Base-by-base conservation (phyloP, 2,113 vertebrate genomes). In the Taurulus bubalis region DNA sequence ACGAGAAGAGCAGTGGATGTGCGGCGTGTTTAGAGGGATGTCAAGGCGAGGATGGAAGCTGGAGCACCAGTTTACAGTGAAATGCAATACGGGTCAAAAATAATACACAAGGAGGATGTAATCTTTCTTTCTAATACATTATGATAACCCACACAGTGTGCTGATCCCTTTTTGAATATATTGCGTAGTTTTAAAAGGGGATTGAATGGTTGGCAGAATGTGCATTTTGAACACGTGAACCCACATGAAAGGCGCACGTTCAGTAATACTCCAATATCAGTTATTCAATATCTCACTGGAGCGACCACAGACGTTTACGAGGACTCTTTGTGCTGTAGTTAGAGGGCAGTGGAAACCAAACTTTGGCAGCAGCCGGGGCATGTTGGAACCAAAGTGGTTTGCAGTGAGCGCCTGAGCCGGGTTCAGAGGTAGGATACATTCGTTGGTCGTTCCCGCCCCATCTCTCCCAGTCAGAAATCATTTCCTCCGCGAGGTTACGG, bases 401-500 rank as follows among this genome's bases (percentile, higher is more conserved):
- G 75, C 22, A 68, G 34, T 71, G 64, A 8, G 28, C 24, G 45
- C 71, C 69, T 32, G 55, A 87, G 59, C 36, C 4, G 10, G 80
- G 86, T 77, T 89, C 84, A 89, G 73, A 83, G 70, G 45, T 83
- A 79, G 83, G 78, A 88, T 87, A 82, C 80, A 83, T 85, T 87
- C 26, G 85, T 81, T 89, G 86, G 89, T 86, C 77, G 24, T 89
- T 81, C 85, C 87, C 80, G 80, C 86, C 76, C 66, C 90, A 77
- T 78, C 74, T 78, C 79, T 77, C 53, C 74, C 24, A 85, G 82
- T 91, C 85, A 86, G 66, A 90, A 90, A 78, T 87, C 1, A 91
- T 92, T 93, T 94, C 85, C 89, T 89, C 64, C 82, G 75, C 75
- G 67, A 85, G 82, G 62, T 72, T 80, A 62, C 76, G 81, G 86